Evolutionary conservation across 2,888 invertebrate genomes (phyloP).

Genomic region (Clostera curtula): DNA sequence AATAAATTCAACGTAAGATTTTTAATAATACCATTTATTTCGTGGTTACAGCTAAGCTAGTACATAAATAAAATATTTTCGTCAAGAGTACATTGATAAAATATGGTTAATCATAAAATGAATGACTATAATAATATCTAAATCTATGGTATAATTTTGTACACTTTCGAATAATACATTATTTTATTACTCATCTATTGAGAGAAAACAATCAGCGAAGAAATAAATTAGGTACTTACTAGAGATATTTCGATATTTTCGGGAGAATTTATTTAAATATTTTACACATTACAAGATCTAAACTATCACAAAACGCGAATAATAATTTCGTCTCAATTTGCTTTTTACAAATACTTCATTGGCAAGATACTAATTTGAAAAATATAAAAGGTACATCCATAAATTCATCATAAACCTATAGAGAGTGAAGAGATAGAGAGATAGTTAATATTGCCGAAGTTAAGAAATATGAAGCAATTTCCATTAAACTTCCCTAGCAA

Average conservation of each 20-base stretch:
- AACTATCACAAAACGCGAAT: slow-evolving; percentile 63
- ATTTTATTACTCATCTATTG: slow-evolving; percentile 21
- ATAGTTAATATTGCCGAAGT: slow-evolving; percentile 46
- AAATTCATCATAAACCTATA: slow-evolving; percentile 58
- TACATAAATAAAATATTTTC: slow-evolving; percentile 59
- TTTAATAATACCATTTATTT: slow-evolving; percentile 66
- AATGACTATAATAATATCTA: slow-evolving; percentile 49
- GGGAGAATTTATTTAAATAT: slow-evolving; percentile 40
- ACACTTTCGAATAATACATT: slow-evolving; percentile 42
- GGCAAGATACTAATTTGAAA: slow-evolving; percentile 61
- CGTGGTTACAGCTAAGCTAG: slow-evolving; percentile 62
- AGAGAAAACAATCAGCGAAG: slow-evolving; percentile 27
- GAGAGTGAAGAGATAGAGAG: slow-evolving; percentile 67
- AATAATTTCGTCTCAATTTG: slow-evolving; percentile 48
- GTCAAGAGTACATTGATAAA: slow-evolving; percentile 46
- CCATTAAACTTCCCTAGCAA: slow-evolving; percentile 67
- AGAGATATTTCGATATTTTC: slow-evolving; percentile 42
- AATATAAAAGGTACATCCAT: slow-evolving; percentile 45
- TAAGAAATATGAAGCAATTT: slow-evolving; percentile 51
- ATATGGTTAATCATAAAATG: slow-evolving; percentile 59
- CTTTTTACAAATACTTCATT: slow-evolving; percentile 64
- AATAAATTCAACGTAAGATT: slow-evolving; percentile 3
- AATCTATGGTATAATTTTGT: slow-evolving; percentile 59
- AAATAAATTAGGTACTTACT: slow-evolving; percentile 47
- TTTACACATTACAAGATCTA: slow-evolving; percentile 59